Percentiles rank a stretch among this genome's conserved stretches.
Conservation (phyloP, 1,140 invertebrate genomes). For the Heliothis virescens region DNA sequence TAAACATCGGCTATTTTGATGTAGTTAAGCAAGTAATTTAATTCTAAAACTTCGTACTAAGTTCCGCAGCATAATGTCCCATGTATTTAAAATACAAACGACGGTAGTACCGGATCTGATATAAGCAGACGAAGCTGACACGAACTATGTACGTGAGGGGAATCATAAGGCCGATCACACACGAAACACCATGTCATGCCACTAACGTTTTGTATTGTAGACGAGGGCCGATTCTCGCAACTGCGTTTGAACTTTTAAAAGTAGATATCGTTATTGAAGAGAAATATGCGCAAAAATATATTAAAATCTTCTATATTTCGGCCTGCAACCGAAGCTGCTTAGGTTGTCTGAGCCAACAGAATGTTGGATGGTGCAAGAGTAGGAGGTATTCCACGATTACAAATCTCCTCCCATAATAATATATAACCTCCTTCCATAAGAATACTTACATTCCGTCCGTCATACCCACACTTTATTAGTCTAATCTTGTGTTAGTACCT, state of each 20-base stretch:
- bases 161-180: constrained; percentile 25
- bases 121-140: constrained; percentile 64
- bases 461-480: neutral
- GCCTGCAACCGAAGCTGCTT: too few species aligned
- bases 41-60: constrained; percentile 34
- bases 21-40: constrained; percentile 34
- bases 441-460: too few species aligned
- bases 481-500: neutral
- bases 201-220: constrained; percentile 1
- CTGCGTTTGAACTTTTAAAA: too few species aligned
- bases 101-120: constrained; percentile 65
- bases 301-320: too few species aligned
- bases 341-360: too few species aligned
- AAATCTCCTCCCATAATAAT: too few species aligned
- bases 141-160: constrained; percentile 63
- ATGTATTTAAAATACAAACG: constrained; percentile 65
- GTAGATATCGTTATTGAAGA: too few species aligned
- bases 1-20: constrained; percentile 4
- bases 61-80: constrained; percentile 57
- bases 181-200: constrained; percentile 27
- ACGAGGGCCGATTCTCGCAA: neutral
- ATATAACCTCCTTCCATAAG: too few species aligned
- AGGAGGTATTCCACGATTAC: too few species aligned
- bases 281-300: too few species aligned
- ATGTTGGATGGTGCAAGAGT: too few species aligned